Conservation (phyloP, 2,888 invertebrate genomes). For the Patella caerulea region DNA sequence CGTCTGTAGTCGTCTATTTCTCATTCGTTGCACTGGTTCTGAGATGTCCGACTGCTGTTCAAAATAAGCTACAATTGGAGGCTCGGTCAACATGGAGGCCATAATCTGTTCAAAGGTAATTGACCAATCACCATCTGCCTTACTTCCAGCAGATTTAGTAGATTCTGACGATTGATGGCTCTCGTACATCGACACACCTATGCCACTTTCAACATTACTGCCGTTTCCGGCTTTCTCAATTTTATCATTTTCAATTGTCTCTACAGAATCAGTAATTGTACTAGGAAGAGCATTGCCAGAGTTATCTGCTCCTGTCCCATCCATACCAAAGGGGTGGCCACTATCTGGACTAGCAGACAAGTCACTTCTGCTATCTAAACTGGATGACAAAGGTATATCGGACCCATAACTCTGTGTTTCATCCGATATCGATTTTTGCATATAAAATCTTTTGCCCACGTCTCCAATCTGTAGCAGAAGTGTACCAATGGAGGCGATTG, state of each 20-base stretch:
- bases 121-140: constrained; percentile 77
- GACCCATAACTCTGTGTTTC: constrained; percentile 19
- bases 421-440: constrained; percentile 41
- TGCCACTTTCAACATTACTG: not conserved
- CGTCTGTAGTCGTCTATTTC: constrained; percentile 57
- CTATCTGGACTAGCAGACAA: constrained; percentile 17
- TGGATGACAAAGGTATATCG: constrained; percentile 19
- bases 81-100: constrained; percentile 85
- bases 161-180: constrained; percentile 25
- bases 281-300: constrained; percentile 10
- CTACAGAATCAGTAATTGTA: not conserved
- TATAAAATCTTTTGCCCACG: constrained; percentile 69
- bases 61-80: constrained; percentile 84
- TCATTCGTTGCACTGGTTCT: constrained; percentile 57
- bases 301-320: not conserved
- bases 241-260: constrained; percentile 14
- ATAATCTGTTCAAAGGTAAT: constrained; percentile 90
- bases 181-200: constrained; percentile 1
- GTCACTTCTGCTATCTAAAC: constrained; percentile 20
- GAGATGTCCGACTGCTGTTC: constrained; percentile 74
- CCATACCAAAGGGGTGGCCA: not conserved
- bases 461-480: constrained; percentile 88
- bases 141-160: constrained; percentile 25
- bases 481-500: constrained; percentile 80
- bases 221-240: constrained; percentile 7